Evolutionary conservation across 2,888 invertebrate species (phyloP), one percentile per base, ranked within the genome.

Genomic region (Mythimna vitellina): DNA sequence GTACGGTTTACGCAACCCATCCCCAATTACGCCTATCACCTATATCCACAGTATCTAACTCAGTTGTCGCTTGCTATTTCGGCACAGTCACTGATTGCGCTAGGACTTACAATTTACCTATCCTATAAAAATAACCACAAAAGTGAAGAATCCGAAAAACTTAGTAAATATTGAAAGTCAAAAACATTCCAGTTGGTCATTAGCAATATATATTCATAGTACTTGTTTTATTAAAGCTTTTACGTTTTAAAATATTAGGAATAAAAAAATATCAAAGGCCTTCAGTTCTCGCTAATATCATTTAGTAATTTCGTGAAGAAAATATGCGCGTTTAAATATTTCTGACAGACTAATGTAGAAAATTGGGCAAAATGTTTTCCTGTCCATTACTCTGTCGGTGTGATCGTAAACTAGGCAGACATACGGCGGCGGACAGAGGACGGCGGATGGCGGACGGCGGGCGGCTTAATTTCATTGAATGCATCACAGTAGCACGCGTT

Each of bases 331-430:
- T 61, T 76, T 80, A 64, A 78, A 73, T 70, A 82, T 66, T 76
- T 70, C 53, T 76, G 81, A 74, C 81, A 65, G 73, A 46, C 61
- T 81, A 81, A 84, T 83, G 81, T 79, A 25, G 75, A 77, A 83
- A 79, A 84, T 83, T 83, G 84, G 76, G 57, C 58, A 61, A 76
- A 84, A 83, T 81, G 86, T 72, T 81, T 84, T 84, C 86, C 84
- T 85, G 86, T 62, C 79, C 73, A 77, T 83, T 85, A 75, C 58
- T 72, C 73, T 63, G 72, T 84, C 86, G 3, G 35, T 70, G 46
- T 56, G 65, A 57, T 81, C 84, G 53, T 86, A 78, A 83, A 86
- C 60, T 66, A 73, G 79, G 65, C 61, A 67, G 76, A 65, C 61
- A 63, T 32, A 53, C 25, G 22, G 63, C 35, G 3, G 29, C 17